Conservation (phyloP, 2,113 vertebrate genomes). For the Tetraodon nigroviridis region DNA sequence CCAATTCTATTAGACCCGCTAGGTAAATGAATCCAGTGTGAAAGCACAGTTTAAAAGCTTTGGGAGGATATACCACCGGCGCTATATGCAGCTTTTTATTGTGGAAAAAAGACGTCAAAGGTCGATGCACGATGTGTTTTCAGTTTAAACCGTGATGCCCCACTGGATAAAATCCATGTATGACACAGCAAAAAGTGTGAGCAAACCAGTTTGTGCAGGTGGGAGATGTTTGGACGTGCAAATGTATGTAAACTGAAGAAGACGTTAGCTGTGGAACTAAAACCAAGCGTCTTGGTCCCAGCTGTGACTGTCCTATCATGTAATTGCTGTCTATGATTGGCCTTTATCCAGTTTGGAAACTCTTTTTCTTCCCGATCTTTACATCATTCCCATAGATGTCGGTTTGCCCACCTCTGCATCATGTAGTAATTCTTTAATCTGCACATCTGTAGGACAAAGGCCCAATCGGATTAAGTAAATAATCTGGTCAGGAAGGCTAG, state of each 20-base stretch:
- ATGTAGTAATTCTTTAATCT: constrained; percentile 47
- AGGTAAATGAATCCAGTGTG: constrained; percentile 53
- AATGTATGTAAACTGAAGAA: too few species aligned
- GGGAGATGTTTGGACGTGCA: background rate
- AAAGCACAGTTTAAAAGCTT: constrained; percentile 39
- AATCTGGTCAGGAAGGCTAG: constrained; percentile 41
- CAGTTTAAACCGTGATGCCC: too few species aligned
- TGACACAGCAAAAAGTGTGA: too few species aligned
- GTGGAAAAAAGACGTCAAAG: too few species aligned
- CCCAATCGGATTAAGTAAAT: constrained; percentile 54
- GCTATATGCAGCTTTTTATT: background rate
- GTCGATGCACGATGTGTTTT: too few species aligned
- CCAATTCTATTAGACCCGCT: constrained; percentile 33
- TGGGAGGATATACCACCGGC: constrained; percentile 3
- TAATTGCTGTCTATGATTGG: too few species aligned
- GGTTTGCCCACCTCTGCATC: constrained; percentile 29
- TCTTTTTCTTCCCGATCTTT: background rate
- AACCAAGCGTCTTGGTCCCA: too few species aligned
- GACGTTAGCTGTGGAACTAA: too few species aligned
- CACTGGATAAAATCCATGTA: too few species aligned
- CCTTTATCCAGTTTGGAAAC: too few species aligned
- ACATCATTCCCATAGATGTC: background rate
- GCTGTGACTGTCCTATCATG: too few species aligned
- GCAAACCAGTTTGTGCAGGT: background rate
- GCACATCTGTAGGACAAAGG: constrained; percentile 44